Conservation (phyloP, 2,888 invertebrate genomes). For the Pycnomerus fuliginosus region DNA sequence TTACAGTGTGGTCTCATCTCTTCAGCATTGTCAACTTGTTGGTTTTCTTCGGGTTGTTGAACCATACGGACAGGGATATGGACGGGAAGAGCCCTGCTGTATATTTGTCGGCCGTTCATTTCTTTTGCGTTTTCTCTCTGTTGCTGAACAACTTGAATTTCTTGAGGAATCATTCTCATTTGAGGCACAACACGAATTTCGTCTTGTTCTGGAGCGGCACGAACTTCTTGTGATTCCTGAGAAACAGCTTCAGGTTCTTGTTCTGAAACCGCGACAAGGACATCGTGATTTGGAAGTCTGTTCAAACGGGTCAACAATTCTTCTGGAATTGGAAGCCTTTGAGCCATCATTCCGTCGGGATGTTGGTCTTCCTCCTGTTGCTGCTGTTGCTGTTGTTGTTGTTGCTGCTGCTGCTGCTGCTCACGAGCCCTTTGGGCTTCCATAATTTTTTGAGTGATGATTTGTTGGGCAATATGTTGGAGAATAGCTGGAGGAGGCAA, state of each 20-base stretch:
- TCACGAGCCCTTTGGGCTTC: constrained; percentile 46
- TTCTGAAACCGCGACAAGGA: constrained; percentile 47
- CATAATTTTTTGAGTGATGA: constrained; percentile 49
- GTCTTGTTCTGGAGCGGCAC: constrained; percentile 1
- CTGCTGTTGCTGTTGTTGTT: constrained; percentile 40
- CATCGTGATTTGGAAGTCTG: constrained; percentile 49
- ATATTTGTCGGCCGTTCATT: constrained; percentile 50
- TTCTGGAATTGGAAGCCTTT: constrained; percentile 55
- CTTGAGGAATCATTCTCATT: constrained; percentile 26
- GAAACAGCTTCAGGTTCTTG: constrained; percentile 34
- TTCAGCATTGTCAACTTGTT: constrained; percentile 54
- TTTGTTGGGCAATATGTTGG: constrained; percentile 52
- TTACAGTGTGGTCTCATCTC: constrained; percentile 75
- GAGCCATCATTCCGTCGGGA: constrained; percentile 34
- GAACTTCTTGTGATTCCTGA: constrained; percentile 15
- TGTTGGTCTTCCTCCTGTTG: constrained; percentile 37
- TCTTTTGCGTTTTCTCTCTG: constrained; percentile 47
- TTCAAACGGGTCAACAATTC: constrained; percentile 51
- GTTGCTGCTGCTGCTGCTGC: constrained; percentile 37
- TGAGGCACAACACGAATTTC: constrained; percentile 8
- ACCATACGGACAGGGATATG: constrained; percentile 52
- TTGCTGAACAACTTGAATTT: constrained; percentile 43
- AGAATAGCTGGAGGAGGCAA: constrained; percentile 51
- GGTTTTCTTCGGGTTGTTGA: constrained; percentile 45
- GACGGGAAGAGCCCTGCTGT: constrained; percentile 48